A percentile compares a stretch with the other conserved stretches of the same genome.
phyloP scores from a whole-genome alignment of 1,140 invertebrate genomes.

The Sarcophaga peregrina region DNA sequence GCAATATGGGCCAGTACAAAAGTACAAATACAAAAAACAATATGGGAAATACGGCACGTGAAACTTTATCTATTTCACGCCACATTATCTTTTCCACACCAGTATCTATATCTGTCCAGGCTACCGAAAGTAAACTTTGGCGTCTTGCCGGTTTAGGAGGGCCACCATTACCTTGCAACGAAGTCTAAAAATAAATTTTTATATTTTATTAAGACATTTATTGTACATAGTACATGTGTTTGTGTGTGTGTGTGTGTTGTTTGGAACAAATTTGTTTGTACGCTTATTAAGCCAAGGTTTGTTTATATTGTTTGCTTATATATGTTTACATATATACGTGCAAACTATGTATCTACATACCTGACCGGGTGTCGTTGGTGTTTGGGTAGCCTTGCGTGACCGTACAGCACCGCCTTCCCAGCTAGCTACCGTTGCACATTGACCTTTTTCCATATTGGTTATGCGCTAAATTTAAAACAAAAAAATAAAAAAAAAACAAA shows the following conservation, averaged over 20 bases:
- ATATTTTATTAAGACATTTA: not conserved
- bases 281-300: slow-evolving; percentile 19
- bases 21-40: slow-evolving; percentile 79
- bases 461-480: slow-evolving; percentile 68
- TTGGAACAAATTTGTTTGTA: not conserved
- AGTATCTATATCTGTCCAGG: slow-evolving; percentile 73
- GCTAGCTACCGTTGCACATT: slow-evolving; percentile 71
- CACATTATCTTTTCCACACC: slow-evolving; percentile 75
- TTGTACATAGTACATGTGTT: not conserved
- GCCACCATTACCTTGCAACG: slow-evolving; percentile 63
- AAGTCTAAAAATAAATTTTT: slow-evolving; percentile 52
- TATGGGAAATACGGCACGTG: slow-evolving; percentile 78
- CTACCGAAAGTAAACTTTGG: slow-evolving; percentile 67
- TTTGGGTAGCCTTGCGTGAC: slow-evolving; percentile 70
- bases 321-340: not conserved
- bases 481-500: not conserved
- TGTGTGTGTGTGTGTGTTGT: not conserved
- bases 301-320: not conserved
- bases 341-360: slow-evolving; percentile 47
- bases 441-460: slow-evolving; percentile 72
- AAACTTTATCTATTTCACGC: slow-evolving; percentile 76
- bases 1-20: slow-evolving; percentile 79
- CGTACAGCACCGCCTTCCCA: slow-evolving; percentile 73
- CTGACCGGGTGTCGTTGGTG: slow-evolving; percentile 65
- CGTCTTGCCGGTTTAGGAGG: slow-evolving; percentile 62